phyloP scores from a whole-genome alignment of 2,113 vertebrate species.

The Dromaius novaehollandiae region DNA sequence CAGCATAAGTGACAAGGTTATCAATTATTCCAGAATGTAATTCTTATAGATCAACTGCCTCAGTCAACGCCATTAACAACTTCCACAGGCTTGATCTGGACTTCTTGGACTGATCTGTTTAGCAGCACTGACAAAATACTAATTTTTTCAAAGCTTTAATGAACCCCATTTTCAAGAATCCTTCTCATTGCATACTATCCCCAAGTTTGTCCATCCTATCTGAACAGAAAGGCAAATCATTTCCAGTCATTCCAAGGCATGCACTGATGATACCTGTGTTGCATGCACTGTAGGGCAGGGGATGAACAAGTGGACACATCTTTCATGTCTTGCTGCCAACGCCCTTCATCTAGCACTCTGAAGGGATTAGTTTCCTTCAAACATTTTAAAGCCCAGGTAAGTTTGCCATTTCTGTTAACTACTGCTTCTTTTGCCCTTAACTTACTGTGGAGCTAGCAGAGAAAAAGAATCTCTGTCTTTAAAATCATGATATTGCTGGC shows the following conservation, averaged over 20 bases:
- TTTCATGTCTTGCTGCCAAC: not conserved
- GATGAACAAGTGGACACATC: not conserved
- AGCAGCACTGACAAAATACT: not conserved
- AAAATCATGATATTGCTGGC: not conserved
- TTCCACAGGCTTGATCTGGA: not conserved
- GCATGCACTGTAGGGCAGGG: not conserved
- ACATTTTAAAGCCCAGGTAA: not conserved
- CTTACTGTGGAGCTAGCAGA: not conserved
- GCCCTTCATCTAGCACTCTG: not conserved
- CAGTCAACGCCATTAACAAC: not conserved
- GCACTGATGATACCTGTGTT: not conserved
- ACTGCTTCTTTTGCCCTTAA: not conserved
- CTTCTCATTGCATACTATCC: not conserved
- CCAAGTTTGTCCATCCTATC: accelerated
- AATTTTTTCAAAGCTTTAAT: not conserved
- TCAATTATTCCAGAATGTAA: not conserved
- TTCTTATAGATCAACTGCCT: not conserved
- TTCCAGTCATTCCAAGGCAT: not conserved
- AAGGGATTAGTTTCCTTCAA: not conserved
- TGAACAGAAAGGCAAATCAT: not conserved
- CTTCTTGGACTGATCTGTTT: not conserved
- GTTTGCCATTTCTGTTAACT: not conserved
- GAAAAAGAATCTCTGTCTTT: not conserved
- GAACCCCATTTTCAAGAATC: not conserved
- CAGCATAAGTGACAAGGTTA: not conserved